Evolutionary conservation across 2,797 vertebrate species (phyloP).

Genomic region (Enteromius argenteus): DNA sequence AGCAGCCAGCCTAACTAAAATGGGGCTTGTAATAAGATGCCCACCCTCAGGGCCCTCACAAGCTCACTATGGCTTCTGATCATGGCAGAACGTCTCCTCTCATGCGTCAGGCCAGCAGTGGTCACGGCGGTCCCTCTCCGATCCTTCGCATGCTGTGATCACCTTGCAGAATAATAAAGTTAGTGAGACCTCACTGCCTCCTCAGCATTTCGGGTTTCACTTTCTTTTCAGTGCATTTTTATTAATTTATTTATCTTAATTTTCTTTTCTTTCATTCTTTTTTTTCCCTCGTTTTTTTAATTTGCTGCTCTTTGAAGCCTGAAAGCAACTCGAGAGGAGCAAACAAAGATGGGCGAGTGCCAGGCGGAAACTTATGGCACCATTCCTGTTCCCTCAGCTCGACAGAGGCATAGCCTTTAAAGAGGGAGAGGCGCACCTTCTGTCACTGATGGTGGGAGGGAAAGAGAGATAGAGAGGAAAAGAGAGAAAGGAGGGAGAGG

Average conservation of each 20-base stretch:
- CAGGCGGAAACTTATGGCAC: constrained; percentile 84
- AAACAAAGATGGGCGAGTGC: constrained; percentile 85
- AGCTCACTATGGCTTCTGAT: constrained; percentile 43
- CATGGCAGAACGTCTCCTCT: constrained; percentile 45
- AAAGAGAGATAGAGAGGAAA: constrained; percentile 21
- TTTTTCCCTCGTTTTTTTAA: constrained; percentile 64
- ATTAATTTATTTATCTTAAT: constrained; percentile 58
- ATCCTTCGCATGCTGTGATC: constrained; percentile 76
- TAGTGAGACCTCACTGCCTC: constrained; percentile 82
- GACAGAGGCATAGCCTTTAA: constrained; percentile 82
- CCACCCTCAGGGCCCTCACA: constrained; percentile 43
- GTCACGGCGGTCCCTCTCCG: constrained; percentile 64
- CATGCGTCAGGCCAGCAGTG: constrained; percentile 56
- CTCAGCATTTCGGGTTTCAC: constrained; percentile 52
- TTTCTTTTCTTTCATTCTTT: constrained; percentile 23
- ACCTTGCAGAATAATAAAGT: constrained; percentile 84
- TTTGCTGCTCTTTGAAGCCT: constrained; percentile 84
- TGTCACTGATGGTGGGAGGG: constrained; percentile 67
- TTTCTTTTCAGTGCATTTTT: constrained; percentile 55
- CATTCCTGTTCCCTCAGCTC: constrained; percentile 80
- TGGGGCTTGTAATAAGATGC: constrained; percentile 54
- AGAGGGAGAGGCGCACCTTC: constrained; percentile 72
- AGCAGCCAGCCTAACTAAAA: constrained; percentile 55
- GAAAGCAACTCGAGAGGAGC: constrained; percentile 80
- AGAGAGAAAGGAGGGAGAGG: constrained; percentile 26